Percentiles rank a stretch among this genome's conserved stretches.
Conservation (phyloP, 2,888 invertebrate species). For the Ochropleura leucogaster region DNA sequence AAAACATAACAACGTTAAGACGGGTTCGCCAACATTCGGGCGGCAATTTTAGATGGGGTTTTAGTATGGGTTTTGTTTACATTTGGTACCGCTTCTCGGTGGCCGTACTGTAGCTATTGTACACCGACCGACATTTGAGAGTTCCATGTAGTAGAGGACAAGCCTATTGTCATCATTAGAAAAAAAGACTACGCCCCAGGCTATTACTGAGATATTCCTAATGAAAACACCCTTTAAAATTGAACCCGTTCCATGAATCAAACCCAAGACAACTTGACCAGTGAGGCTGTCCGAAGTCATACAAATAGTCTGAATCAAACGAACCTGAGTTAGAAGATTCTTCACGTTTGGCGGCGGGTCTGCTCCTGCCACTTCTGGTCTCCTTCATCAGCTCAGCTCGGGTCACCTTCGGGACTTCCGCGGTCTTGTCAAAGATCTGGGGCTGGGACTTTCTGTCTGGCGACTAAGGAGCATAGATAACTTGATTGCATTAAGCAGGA, state of each 20-base stretch:
- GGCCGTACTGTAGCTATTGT: too few species aligned
- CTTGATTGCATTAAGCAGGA: neutral
- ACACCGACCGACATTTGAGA: too few species aligned
- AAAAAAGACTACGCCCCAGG: too few species aligned
- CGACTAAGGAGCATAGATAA: conserved; percentile 71
- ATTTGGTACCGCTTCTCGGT: too few species aligned
- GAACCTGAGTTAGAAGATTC: conserved; percentile 87
- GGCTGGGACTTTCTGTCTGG: conserved; percentile 78
- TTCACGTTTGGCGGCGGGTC: conserved; percentile 70
- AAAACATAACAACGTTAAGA: too few species aligned
- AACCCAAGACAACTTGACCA: neutral
- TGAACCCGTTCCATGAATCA: too few species aligned
- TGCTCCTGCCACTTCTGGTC: conserved; percentile 62
- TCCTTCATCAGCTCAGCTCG: conserved; percentile 68
- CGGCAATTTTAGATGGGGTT: too few species aligned
- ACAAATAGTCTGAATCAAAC: conserved; percentile 7
- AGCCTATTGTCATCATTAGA: too few species aligned
- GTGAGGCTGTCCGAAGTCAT: neutral
- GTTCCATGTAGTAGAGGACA: too few species aligned
- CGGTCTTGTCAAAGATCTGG: conserved; percentile 72
- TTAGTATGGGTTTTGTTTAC: too few species aligned
- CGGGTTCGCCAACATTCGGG: too few species aligned
- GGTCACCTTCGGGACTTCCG: conserved; percentile 72
- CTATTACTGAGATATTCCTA: too few species aligned
- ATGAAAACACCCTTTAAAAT: neutral